Evolutionary conservation across 1,140 invertebrate species (phyloP), one percentile per base, ranked within the genome.

Genomic region (Hycleus cichorii): DNA sequence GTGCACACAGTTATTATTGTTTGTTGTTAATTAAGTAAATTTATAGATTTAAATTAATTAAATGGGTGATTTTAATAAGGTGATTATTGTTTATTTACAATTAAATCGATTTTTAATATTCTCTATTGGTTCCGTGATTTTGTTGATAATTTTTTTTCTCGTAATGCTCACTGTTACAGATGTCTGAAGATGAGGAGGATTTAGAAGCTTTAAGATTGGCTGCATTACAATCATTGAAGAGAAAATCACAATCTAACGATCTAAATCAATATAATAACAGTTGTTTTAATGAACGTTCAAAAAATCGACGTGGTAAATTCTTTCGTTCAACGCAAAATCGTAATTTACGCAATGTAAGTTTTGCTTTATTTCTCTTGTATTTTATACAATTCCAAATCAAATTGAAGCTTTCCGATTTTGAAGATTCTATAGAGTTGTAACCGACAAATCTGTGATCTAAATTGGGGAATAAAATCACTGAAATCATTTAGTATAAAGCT

Each of bases 171-270:
- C 18, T 53, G 51, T 46, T 55, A 10, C 52, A 69, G 64, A 46
- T 56, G 25, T 38, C 52, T 24, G 72, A 74, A 43, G 72, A 73
- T 18, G 72, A 74, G 52, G 70, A 73, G 49, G 72, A 74, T 63
- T 56, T 74, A 45, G 71, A 74, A 66, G 58, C 60, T 46, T 62
- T 74, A 55, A 63, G 72, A 27, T 58, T 69, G 57, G 72, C 70
- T 40, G 72, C 72, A 32, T 62, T 74, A 11, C 64, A 70, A 48
- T 64, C 69, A 3, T 50, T 72, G 39, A 73, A 71, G 57, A 68
- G 62, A 55, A 62, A 61, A 58, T 11, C 4, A 40, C 57, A 26
- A 46, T 46, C 39, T 42, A 32, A 59, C 8, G 10, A 32, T 11
- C 9, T 24, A 4, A 10, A 43, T 38, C n/a, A 57, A 39, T 38